Conservation (phyloP, 2,797 vertebrate genomes). For the Clarias platycephalus region DNA sequence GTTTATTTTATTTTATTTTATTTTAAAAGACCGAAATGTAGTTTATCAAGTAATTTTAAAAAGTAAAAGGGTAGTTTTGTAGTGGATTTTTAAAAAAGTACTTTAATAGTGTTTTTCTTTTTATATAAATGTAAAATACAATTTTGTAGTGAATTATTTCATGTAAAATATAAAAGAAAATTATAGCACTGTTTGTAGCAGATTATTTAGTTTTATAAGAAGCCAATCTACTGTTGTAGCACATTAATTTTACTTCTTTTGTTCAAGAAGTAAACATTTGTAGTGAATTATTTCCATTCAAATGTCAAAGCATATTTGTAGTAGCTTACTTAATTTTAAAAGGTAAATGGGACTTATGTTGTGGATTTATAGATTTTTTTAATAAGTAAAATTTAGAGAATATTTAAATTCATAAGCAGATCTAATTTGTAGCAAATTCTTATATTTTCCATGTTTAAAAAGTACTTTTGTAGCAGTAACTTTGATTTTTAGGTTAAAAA, state of each 20-base stretch:
- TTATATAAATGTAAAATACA: background rate
- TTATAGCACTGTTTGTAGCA: background rate
- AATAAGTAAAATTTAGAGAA: no score
- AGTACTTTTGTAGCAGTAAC: background rate
- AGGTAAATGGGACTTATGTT: no score
- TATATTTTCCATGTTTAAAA: background rate
- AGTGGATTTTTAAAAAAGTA: background rate
- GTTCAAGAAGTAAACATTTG: no score
- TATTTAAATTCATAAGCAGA: background rate
- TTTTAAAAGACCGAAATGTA: background rate
- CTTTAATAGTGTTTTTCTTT: background rate
- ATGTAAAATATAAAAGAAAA: background rate
- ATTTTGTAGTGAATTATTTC: background rate
- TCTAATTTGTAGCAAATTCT: background rate
- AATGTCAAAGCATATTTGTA: no score
- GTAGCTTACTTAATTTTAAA: no score
- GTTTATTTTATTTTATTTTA: no score
- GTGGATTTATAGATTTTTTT: no score
- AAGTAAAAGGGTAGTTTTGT: background rate
- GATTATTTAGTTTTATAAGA: background rate
- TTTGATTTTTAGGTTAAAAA: background rate
- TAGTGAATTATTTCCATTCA: no score
- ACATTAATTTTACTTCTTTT: no score
- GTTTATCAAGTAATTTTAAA: background rate
- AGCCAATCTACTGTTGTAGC: background rate